Evolutionary conservation across 2,113 vertebrate genomes (phyloP), one percentile per base, ranked within the genome.

Genomic region (Opisthocomus hoazin): DNA sequence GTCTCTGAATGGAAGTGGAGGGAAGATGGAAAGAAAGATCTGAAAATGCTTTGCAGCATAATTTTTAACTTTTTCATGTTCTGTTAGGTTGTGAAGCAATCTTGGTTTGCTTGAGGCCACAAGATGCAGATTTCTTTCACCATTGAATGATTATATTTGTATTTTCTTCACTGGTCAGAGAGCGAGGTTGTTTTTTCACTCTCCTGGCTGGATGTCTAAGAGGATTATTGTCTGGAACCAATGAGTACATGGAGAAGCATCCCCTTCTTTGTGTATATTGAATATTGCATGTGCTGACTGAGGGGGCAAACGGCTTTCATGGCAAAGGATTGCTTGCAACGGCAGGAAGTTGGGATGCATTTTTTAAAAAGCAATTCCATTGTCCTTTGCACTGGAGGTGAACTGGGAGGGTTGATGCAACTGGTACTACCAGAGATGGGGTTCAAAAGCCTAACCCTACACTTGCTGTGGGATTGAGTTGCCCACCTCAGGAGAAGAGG

Each of bases 401-500:
- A 68, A 43, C 53, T 51, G 34, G 58, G 29, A 43, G 57, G 30
- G 6, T 48, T 92, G 63, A 43, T 50, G 34, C 36, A 74, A 45
- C 8, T 15, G 21, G 2, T 11, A 6, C 8, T 12, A 77, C 50
- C 50, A 81, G 84, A 77, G 36, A 29, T 82, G 78, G 37, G 15
- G 13, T 45, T 50, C 65, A 66, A 37, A 50, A 37, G 58, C 39
- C 70, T 87, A 78, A 50, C 29, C 29, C 54, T 70, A 0, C 32
- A 9, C 0, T 0, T 50, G 56, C 64, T 32, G 9, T 57, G 36
- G 20, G 78, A 22, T 4, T 57, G n/a, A 56, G 46, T 32, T 46
- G 37, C 34, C 18, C 37, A 18, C 9, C 51, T 53, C 23, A 9
- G 34, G 21, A 60, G 32, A 12, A 73, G 48, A 29, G 13, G 13